Conservation (phyloP, 2,888 invertebrate species). For the Phorcus lineatus region DNA sequence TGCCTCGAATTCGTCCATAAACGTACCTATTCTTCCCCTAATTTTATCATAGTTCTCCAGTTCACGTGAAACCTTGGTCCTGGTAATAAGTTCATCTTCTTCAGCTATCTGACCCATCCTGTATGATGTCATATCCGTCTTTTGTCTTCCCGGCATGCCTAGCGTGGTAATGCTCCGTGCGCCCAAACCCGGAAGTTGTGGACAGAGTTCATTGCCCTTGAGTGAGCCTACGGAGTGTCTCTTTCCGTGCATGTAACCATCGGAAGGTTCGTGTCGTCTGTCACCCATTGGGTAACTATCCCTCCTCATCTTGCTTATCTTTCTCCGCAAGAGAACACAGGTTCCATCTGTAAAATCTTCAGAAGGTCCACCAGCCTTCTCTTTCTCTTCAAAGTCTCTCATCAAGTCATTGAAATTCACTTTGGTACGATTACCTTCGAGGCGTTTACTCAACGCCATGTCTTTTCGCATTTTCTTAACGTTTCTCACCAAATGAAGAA, state of each 20-base stretch:
- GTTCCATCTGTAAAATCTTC: constrained; percentile 40
- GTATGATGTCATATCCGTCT: neutral
- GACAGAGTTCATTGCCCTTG: neutral
- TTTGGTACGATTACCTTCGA: constrained; percentile 17
- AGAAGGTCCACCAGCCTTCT: constrained; percentile 28
- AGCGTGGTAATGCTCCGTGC: neutral
- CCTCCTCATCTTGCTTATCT: constrained; percentile 37
- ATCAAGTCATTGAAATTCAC: constrained; percentile 32
- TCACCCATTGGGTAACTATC: constrained; percentile 20
- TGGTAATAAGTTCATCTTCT: constrained; percentile 4
- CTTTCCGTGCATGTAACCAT: neutral
- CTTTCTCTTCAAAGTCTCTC: constrained; percentile 31
- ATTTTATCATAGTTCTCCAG: constrained; percentile 14
- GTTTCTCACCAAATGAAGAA: constrained; percentile 27
- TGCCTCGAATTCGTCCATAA: neutral
- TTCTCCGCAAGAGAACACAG: constrained; percentile 34
- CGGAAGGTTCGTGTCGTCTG: neutral
- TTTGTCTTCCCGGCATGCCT: neutral
- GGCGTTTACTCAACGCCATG: constrained; percentile 29
- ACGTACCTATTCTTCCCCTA: neutral
- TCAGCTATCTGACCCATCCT: neutral
- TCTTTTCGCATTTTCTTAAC: constrained; percentile 34
- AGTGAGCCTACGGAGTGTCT: neutral
- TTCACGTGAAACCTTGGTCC: neutral
- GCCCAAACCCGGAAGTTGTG: neutral